Conservation (phyloP, 2,888 invertebrate genomes). For the Bugula neritina region DNA sequence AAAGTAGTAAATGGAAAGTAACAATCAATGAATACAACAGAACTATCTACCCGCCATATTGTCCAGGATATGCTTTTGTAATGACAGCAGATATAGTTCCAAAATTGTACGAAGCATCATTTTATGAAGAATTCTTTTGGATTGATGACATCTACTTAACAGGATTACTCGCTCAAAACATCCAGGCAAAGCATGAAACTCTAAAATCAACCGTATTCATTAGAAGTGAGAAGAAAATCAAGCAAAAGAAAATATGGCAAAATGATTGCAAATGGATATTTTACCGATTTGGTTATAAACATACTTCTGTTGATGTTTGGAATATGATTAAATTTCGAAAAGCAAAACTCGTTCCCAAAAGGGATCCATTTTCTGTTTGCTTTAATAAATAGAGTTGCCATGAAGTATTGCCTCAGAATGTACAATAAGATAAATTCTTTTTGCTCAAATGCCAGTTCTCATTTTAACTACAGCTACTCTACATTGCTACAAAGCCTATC, state of each 20-base stretch:
- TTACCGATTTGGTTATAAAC: no score
- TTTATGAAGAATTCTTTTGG: constrained; percentile 71
- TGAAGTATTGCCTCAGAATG: no score
- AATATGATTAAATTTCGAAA: no score
- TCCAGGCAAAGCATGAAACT: neutral
- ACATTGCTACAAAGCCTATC: no score
- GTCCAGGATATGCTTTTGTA: constrained; percentile 54
- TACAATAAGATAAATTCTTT: no score
- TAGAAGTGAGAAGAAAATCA: neutral
- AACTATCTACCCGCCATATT: constrained; percentile 53
- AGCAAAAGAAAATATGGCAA: neutral
- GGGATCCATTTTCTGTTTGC: no score
- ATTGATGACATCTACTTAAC: constrained; percentile 84
- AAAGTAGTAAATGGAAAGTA: constrained; percentile 55
- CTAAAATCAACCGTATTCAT: neutral
- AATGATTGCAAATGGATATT: constrained; percentile 1
- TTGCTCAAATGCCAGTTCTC: no score
- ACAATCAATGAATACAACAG: constrained; percentile 49
- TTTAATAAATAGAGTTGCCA: no score
- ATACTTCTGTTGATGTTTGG: no score
- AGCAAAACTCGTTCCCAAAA: no score
- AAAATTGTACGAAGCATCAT: constrained; percentile 61
- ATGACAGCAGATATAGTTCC: constrained; percentile 64
- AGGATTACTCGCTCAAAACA: constrained; percentile 61
- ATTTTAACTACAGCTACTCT: no score